Conservation (phyloP, 2,113 vertebrate species). For the Galemys pyrenaicus region DNA sequence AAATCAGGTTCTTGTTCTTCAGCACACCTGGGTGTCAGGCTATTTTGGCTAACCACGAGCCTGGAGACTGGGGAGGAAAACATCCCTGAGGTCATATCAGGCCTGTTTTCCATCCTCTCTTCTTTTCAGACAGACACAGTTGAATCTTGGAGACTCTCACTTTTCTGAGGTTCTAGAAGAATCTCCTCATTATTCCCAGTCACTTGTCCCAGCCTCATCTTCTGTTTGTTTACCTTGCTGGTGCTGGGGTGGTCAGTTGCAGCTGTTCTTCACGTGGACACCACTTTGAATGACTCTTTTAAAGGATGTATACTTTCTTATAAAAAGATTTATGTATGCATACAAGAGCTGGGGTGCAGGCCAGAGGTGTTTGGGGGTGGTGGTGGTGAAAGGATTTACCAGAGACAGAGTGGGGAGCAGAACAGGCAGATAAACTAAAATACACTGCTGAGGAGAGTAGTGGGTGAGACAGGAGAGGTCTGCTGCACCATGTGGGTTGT, state of each 20-base stretch:
- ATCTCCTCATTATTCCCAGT: not conserved
- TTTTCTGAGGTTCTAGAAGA: not conserved
- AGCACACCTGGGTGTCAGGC: not conserved
- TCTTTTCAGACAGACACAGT: not conserved
- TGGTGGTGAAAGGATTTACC: too few relatives aligned
- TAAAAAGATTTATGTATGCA: too few relatives aligned
- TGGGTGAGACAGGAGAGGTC: too few relatives aligned
- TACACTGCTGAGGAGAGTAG: too few relatives aligned
- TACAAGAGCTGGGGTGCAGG: too few relatives aligned
- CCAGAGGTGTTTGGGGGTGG: too few relatives aligned
- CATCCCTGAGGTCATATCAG: not conserved
- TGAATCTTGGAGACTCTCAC: not conserved
- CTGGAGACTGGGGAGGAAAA: not conserved
- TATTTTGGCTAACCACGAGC: not conserved
- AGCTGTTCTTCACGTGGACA: not conserved
- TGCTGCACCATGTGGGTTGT: too few relatives aligned
- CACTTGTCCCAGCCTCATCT: not conserved
- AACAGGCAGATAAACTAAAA: too few relatives aligned
- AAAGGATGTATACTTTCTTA: too few relatives aligned
- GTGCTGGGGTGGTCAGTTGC: not conserved
- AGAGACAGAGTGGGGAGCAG: too few relatives aligned
- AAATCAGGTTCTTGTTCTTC: not conserved
- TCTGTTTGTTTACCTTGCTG: constrained; percentile 29
- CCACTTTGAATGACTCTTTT: not conserved
- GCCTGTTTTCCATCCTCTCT: not conserved